Base-by-base conservation (phyloP, 2,113 vertebrate species). In the Macquaria ambigua region DNA sequence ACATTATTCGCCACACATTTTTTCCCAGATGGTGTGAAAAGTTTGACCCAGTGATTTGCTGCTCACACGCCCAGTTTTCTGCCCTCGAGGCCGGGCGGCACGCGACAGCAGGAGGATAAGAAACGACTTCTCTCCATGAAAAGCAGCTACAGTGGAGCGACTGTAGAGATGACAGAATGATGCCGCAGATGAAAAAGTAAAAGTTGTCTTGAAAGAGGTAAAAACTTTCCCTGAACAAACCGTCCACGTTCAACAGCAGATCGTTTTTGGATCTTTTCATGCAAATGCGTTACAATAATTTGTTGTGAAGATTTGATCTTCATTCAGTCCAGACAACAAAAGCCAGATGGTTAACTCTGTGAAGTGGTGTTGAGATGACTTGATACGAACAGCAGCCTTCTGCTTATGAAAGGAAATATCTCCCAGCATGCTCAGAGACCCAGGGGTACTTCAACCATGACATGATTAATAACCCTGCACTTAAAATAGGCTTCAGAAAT, bases 381-480 rank as follows among this genome's bases (percentile, higher is more conserved):
- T 9, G 21, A 81, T 46, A 53, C 1, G 16, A 70, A 53, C 67
- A 2, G 50, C 67, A 43, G 77, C 63, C 75, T 31, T 14, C 63
- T 66, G 63, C 72, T 46, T 55, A 34, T 74, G 73, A 78, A 64
- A 79, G 74, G 21, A 85, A 71, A 75, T 59, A 59, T 82, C 48
- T 88, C 74, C 62, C 78, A 82, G 78, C 82, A 64, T 84, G 74
- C 56, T 53, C 1, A 0, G 82, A 28, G 78, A 18, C 74, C 56
- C 69, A 21, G 74, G 62, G 64, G 79, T 15, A 46, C 82, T 58
- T 79, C 82, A 79, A 48, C 69, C 74, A 64, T 55, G 64, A 79
- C 83, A 75, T 79, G 87, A 82, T 82, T 85, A 85, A 88, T 88
- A 85, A 88, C 82, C 64, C 74, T 43, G 79, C 70, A 82, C 82